Evolutionary conservation across 1,140 invertebrate species (phyloP), one percentile per base, ranked within the genome.

Genomic region (Sarcophaga bullata): DNA sequence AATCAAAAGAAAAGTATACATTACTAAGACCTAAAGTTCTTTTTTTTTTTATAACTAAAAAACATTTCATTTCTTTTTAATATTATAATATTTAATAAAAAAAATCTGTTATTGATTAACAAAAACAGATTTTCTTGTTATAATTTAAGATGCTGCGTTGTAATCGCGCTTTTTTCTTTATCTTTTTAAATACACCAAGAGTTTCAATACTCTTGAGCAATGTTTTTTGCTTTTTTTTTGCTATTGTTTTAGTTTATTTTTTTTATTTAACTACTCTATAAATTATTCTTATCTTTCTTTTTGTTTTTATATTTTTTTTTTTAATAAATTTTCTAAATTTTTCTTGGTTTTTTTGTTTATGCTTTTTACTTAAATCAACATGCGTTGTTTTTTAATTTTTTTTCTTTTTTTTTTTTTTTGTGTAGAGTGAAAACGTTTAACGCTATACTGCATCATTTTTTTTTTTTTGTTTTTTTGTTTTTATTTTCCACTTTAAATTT

Each of bases 31-130:
- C 49, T 76, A 50, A 37, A 76, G 46, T 76, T 76, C 86, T 84
- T 84, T 80, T 84, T 85, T 13, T 13, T 62, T 87, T 87, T 85
- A 83, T 85, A 84, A 85, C 76, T 83, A 85, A 84, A 48, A 47
- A 48, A 48, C 73, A 47, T 87, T 80, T 84, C 82, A 82, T 87
- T 86, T 68, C 17, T 68, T 68, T 68, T 17, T 68, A 68, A 19
- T 25, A 1, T 2, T 37, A 37, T 37, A 37, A 37, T 68, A 68
- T 68, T 68, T 68, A 68, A 68, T 68, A 68, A 68, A 58, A 68
- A 68, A 58, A 37, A 68, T 68, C 17, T 68, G 19, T 68, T 68
- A 68, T 17, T 6, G n/a, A 19, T 8, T 25, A 68, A 68, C 62
- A n/a, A 19, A 68, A 68, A 68, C n/a, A 68, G 17, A 68, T 68